Conservation (phyloP, 2,888 invertebrate genomes). For the Bellardia bayeri region DNA sequence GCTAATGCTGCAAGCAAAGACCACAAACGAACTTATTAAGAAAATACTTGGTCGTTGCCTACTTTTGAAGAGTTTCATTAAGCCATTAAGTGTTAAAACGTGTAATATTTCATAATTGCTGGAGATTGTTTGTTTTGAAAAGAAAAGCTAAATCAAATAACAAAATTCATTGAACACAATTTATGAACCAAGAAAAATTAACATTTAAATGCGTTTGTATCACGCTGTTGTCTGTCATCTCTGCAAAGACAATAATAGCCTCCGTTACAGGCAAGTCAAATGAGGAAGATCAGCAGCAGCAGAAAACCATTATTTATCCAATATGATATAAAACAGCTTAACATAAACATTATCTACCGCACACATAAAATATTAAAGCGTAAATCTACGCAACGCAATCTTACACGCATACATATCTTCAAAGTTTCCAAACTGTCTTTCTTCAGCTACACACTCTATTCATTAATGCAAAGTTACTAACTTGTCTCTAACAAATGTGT, state of each 20-base stretch:
- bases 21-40: not conserved
- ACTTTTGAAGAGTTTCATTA: slow-evolving; percentile 20
- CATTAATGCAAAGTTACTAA: not conserved
- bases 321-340: slow-evolving; percentile 3
- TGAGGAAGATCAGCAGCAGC: not conserved
- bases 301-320: slow-evolving; percentile 13
- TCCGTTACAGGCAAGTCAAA: not conserved
- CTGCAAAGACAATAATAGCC: not conserved
- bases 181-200: slow-evolving; percentile 2
- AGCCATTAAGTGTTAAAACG: slow-evolving; percentile 53
- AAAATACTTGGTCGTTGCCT: not conserved
- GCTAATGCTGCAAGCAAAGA: not conserved
- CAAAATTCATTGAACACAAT: slow-evolving; percentile 17
- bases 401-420: not conserved
- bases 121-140: slow-evolving; percentile 16
- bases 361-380: slow-evolving; percentile 4
- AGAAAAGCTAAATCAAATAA: not conserved
- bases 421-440: too few relatives aligned
- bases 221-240: slow-evolving; percentile 38
- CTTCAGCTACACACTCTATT: too few relatives aligned
- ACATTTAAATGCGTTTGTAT: slow-evolving; percentile 11
- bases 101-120: slow-evolving; percentile 61
- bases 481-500: slow-evolving; percentile 1
- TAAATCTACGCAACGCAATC: not conserved
- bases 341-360: slow-evolving; percentile 1